Percentiles rank a stretch among this genome's conserved stretches.
Conservation (phyloP, 2,113 vertebrate genomes). For the Jacana jacana region DNA sequence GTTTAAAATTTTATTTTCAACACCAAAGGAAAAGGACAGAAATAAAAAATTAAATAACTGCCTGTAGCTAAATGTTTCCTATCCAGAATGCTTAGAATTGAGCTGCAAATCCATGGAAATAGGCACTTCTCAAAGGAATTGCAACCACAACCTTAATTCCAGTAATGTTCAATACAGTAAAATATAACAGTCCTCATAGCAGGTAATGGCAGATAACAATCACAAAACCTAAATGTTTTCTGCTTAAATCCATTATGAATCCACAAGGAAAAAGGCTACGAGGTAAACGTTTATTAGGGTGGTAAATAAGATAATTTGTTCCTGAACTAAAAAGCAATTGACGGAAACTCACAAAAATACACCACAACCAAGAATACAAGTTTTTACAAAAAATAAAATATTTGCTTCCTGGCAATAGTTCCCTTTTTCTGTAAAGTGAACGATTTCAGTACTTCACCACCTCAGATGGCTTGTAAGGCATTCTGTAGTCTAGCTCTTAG, state of each 20-base stretch:
- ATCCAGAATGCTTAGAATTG: neutral
- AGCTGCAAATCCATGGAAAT: neutral
- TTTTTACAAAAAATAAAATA: neutral
- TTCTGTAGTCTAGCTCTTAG: neutral
- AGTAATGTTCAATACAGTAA: neutral
- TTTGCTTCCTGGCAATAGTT: neutral
- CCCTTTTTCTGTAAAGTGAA: neutral
- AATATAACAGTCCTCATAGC: neutral
- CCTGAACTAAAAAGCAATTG: neutral
- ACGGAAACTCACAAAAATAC: neutral
- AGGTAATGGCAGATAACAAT: neutral
- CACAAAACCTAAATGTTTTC: neutral
- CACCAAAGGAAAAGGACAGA: neutral
- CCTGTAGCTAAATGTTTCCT: conserved; percentile 8
- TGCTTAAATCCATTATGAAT: neutral
- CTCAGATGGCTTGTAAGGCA: neutral
- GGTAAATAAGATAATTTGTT: neutral
- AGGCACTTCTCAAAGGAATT: neutral
- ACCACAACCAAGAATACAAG: neutral
- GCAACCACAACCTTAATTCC: neutral
- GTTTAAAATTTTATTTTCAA: neutral
- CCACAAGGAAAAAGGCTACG: neutral
- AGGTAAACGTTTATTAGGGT: neutral
- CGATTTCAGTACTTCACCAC: neutral
- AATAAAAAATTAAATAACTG: conserved; percentile 13